Base-by-base conservation (phyloP, 2,888 invertebrate species). In the Theretra japonica region DNA sequence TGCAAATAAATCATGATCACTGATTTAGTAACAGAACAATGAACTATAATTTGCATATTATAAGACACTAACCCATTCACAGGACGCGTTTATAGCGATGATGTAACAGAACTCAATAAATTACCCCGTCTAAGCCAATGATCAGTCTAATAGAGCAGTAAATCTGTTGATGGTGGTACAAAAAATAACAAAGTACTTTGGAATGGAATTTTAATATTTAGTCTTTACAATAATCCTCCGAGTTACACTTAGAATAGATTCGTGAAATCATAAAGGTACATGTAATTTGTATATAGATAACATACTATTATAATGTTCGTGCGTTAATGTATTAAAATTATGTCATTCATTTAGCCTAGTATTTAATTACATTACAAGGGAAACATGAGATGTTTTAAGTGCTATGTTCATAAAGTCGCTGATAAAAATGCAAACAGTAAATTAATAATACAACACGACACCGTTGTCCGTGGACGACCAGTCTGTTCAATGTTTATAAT, bases 191-290 rank as follows among this genome's bases (percentile, higher is more conserved):
- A 48, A 23, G 41, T 15, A 23, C 41, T 41, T 23, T 65, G 65
- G 65, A 65, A 65, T 65, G 65, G 48, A 65, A 6, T 41, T 48
- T 65, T 48, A 65, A 48, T 65, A 48, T 48, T 41, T 48, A 21
- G 65, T 65, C 65, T 65, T 65, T 65, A 65, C 41, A 62, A 15
- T 8, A 23, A 48, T 23, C 23, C 1, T 41, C 5, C 17, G 2
- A 21, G 41, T 21, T 65, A 41, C n/a, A 48, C 41, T 17, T 41
- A 48, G 3, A 65, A 48, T 23, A 25, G 41, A 48, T 19, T 21
- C 41, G n/a, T 30, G 62, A 33, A 23, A 23, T 1, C 21, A 48
- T 11, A 59, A 8, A 41, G 1, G 15, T 65, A 17, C 33, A 21
- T 21, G 15, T 41, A 21, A 23, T 62, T 62, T 21, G 4, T 15